Evolutionary conservation across 2,797 vertebrate genomes (phyloP).

Genomic region (Anas acuta): DNA sequence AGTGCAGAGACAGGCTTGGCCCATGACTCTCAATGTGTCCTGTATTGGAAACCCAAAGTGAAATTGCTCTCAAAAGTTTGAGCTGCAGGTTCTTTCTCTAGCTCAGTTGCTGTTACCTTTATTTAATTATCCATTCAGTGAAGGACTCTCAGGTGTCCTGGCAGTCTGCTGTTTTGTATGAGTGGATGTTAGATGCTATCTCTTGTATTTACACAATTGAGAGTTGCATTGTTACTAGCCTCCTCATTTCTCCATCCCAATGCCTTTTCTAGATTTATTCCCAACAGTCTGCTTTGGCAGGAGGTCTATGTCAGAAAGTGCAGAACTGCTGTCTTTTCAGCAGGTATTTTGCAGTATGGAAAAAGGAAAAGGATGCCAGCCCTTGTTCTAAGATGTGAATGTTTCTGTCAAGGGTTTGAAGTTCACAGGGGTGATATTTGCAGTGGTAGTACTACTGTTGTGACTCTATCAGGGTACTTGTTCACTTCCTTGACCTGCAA

Average conservation of each 20-base stretch:
- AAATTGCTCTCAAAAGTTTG: not conserved
- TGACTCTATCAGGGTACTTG: not conserved
- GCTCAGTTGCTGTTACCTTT: not conserved
- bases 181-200: not conserved
- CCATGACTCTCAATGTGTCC: not conserved
- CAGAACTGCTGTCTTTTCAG: not conserved
- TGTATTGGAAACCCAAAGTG: not conserved
- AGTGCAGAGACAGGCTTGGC: not conserved
- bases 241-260: not conserved
- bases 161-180: not conserved
- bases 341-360: not conserved
- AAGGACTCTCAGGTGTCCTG: not conserved
- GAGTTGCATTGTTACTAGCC: not conserved
- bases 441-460: not conserved
- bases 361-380: not conserved
- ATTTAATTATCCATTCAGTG: not conserved
- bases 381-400: not conserved
- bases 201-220: not conserved
- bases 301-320: not conserved
- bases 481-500: not conserved
- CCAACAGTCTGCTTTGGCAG: not conserved
- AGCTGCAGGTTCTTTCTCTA: not conserved
- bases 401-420: not conserved
- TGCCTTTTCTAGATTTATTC: not conserved
- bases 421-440: not conserved